These are phyloP conservation scores for Paradoxurus hermaphroditus DNA, from an alignment of 2,113 vertebrate species.

Conservation along the genomic window DNA sequence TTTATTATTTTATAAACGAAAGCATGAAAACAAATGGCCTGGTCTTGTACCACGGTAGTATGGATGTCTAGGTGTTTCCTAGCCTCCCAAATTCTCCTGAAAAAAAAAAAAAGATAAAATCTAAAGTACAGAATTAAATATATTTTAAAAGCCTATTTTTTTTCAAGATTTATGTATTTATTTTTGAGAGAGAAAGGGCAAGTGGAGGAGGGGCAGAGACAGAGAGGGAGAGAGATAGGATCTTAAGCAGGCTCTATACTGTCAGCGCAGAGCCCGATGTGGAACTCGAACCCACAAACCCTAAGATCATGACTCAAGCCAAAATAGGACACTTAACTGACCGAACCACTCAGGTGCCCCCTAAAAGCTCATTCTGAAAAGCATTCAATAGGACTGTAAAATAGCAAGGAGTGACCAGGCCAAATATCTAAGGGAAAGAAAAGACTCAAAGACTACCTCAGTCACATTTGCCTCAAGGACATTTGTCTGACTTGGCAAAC, in stretches of 20 bases:
- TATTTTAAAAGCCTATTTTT: not conserved
- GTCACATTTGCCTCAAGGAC: not conserved
- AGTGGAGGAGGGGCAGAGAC: not conserved
- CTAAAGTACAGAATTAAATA: not conserved
- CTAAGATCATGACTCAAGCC: too few species aligned
- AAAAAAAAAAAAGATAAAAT: not conserved
- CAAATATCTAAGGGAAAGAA: conserved; percentile 21
- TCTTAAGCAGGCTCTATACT: not conserved
- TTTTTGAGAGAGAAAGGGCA: too few species aligned
- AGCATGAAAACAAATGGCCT: not conserved
- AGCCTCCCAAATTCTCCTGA: not conserved
- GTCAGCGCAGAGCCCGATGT: too few species aligned
- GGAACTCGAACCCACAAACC: not conserved
- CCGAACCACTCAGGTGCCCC: too few species aligned
- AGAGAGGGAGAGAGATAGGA: not conserved
- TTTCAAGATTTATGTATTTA: too few species aligned
- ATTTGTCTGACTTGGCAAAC: not conserved
- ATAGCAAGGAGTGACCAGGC: not conserved
- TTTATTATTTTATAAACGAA: conserved; percentile 41
- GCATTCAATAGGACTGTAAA: not conserved
- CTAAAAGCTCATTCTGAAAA: not conserved
- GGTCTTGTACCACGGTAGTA: not conserved
- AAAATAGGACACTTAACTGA: too few species aligned
- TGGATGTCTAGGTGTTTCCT: conserved; percentile 1
- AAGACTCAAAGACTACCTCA: not conserved